These are phyloP conservation scores for Ophion slaviceki DNA, from an alignment of 2,888 invertebrate genomes.

Conservation along the genomic window DNA sequence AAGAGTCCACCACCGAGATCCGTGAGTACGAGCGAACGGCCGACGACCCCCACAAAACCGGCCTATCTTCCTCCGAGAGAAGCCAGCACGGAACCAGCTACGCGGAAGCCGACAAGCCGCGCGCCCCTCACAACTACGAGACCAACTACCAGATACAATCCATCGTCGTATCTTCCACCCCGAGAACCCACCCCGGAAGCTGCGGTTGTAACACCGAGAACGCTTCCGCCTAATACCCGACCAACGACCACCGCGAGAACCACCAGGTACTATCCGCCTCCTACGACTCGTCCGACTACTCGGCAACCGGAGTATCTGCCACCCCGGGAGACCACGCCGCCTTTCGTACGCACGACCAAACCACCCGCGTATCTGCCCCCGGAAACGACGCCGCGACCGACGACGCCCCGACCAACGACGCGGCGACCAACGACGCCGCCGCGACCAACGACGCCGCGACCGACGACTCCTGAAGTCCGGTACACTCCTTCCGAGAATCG, in stretches of 20 bases:
- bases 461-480: conserved; percentile 56
- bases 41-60: conserved; percentile 14
- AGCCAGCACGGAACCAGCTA: not conserved
- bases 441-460: not conserved
- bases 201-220: conserved; percentile 28
- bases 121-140: not conserved
- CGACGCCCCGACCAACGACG: conserved; percentile 4
- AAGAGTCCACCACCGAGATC: not conserved
- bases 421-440: conserved; percentile 45
- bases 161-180: conserved; percentile 34
- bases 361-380: too few relatives aligned
- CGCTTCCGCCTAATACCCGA: conserved; percentile 32
- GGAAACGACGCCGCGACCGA: not conserved
- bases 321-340: conserved; percentile 28
- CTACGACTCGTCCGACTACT: conserved; percentile 2
- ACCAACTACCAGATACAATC: conserved; percentile 44
- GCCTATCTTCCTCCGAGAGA: conserved; percentile 34
- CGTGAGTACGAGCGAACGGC: conserved; percentile 34
- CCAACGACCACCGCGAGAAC: conserved; percentile 19
- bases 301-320: conserved; percentile 27
- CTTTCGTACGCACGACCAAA: conserved; percentile 34
- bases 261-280: not conserved
- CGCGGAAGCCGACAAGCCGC: not conserved
- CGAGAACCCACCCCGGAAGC: not conserved
- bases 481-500: conserved; percentile 26